These are phyloP conservation scores for Bufo gargarizans DNA, from an alignment of 2,113 vertebrate genomes.

Conservation along the genomic window DNA sequence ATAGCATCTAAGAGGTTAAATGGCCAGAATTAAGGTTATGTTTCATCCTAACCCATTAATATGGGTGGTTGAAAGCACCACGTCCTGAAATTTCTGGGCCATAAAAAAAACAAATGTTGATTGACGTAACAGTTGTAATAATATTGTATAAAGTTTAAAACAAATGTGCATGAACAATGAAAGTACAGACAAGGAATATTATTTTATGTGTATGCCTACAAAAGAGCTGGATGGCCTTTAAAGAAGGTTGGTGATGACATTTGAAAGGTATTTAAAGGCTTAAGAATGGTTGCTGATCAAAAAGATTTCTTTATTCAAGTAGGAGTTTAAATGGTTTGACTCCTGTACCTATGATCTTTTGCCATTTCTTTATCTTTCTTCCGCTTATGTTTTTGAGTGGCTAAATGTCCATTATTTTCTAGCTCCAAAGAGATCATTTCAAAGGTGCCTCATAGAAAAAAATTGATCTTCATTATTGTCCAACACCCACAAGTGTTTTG, in stretches of 20 bases:
- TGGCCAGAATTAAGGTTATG: no score
- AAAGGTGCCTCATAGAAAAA: neutral
- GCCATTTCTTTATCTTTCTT: neutral
- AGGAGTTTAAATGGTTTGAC: conserved; percentile 14
- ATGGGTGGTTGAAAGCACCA: no score
- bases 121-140: no score
- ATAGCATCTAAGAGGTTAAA: no score
- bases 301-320: neutral
- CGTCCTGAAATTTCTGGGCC: no score
- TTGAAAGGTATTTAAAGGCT: neutral
- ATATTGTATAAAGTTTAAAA: no score
- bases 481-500: neutral
- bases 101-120: no score
- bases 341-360: conserved; percentile 29
- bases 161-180: no score
- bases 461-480: neutral
- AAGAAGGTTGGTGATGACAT: conserved; percentile 31
- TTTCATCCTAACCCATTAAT: no score
- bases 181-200: no score
- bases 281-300: conserved; percentile 17
- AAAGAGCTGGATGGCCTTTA: neutral
- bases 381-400: neutral
- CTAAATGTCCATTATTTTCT: conserved; percentile 19
- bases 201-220: neutral
- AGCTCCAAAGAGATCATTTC: neutral